Percentiles rank a stretch among this genome's conserved stretches.
Conservation (phyloP, 2,797 vertebrate species). For the Agapornis canus region DNA sequence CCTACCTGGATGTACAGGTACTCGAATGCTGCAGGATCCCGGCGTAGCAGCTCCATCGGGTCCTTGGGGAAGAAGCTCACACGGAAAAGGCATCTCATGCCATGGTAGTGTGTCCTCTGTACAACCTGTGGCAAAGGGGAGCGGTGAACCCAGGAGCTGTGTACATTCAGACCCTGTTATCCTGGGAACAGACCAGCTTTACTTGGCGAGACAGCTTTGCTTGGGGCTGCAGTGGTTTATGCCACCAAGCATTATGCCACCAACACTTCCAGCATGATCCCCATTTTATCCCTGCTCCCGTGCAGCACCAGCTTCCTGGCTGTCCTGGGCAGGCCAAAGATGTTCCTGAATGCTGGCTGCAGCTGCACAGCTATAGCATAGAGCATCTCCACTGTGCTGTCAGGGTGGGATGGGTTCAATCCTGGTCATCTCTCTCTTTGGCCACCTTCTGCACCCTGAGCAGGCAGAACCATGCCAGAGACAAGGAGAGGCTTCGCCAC, state of each 20-base stretch:
- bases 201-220: background rate
- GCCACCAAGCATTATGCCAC: background rate
- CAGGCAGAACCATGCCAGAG: background rate
- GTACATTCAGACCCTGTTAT: background rate
- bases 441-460: background rate
- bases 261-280: rapidly evolving
- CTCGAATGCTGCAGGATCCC: conserved; percentile 96
- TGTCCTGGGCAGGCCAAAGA: background rate
- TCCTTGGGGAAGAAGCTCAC: conserved; percentile 99
- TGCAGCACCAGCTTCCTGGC: background rate
- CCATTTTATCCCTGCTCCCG: background rate
- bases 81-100: conserved; percentile 98
- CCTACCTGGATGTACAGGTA: conserved; percentile 98
- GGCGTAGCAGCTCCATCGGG: conserved; percentile 90
- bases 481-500: background rate
- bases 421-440: rapidly evolving
- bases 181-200: background rate
- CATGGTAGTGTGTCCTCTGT: conserved; percentile 96
- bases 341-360: background rate
- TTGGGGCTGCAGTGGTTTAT: background rate
- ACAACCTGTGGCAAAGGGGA: conserved; percentile 84
- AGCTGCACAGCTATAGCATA: background rate
- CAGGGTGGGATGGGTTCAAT: background rate
- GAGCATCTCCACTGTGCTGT: background rate
- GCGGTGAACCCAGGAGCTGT: background rate